phyloP scores from a whole-genome alignment of 2,888 invertebrate genomes.

The Drosophila infuscata region DNA sequence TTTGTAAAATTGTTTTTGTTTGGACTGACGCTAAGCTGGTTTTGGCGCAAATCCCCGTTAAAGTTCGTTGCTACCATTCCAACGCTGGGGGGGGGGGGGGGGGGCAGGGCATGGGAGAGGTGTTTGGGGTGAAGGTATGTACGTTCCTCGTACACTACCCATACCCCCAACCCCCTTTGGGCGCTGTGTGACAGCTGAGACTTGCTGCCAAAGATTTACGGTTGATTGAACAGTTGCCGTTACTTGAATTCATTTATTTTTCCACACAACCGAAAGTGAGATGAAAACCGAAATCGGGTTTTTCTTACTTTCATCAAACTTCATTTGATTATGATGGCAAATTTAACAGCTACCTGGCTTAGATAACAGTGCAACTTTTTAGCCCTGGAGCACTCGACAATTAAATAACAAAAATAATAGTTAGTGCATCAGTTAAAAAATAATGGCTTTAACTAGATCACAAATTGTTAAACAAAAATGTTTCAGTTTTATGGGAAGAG shows the following conservation, averaged over 20 bases:
- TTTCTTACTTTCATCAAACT: neutral
- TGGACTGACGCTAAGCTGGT: conserved; percentile 63
- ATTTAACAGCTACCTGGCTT: neutral
- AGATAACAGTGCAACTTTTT: neutral
- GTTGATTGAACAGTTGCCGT: conserved; percentile 54
- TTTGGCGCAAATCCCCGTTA: conserved; percentile 62
- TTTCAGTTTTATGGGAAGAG: neutral
- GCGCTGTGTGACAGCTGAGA: conserved; percentile 44
- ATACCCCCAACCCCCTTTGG: neutral
- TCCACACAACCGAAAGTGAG: neutral
- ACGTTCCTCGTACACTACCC: conserved; percentile 2
- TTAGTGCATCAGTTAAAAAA: neutral
- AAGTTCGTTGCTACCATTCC: conserved; percentile 59
- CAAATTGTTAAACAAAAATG: no score
- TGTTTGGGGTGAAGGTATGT: neutral
- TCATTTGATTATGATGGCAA: conserved; percentile 4
- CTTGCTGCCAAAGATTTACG: conserved; percentile 60
- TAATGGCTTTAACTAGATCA: no score
- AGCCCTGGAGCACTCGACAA: neutral
- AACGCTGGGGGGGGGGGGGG: neutral
- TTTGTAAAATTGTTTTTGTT: conserved; percentile 61
- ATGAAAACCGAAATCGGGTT: neutral
- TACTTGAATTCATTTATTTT: conserved; percentile 16
- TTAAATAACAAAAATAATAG: neutral
- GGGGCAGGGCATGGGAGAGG: no score